Evolutionary conservation across 1,140 invertebrate species (phyloP).

Genomic region (Micrasema minimum): DNA sequence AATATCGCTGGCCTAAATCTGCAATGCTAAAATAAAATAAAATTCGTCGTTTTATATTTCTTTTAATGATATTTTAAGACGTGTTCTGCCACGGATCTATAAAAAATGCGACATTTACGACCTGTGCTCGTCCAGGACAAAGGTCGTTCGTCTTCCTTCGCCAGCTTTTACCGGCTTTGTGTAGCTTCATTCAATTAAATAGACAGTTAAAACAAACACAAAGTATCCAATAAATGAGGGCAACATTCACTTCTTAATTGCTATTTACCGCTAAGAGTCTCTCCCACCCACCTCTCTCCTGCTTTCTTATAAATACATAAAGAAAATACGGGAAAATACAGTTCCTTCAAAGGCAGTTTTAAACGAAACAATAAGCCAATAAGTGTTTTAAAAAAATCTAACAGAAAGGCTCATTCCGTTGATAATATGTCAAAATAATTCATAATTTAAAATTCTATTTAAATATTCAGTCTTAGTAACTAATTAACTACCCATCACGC

Average conservation of each 20-base stretch:
- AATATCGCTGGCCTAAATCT: too few relatives aligned
- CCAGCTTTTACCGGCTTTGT: constrained; percentile 27
- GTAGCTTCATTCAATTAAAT: constrained; percentile 42
- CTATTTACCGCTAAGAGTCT: constrained; percentile 54
- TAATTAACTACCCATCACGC: too few relatives aligned
- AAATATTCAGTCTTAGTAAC: too few relatives aligned
- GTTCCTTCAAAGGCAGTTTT: constrained; percentile 8
- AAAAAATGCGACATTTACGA: constrained; percentile 27
- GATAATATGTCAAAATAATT: too few relatives aligned
- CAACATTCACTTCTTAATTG: constrained; percentile 51
- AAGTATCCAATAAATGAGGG: constrained; percentile 48
- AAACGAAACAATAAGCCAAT: too few relatives aligned
- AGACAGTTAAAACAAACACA: constrained; percentile 48
- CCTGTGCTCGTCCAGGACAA: neutral
- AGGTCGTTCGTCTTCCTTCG: constrained; percentile 22
- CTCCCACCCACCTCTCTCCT: constrained; percentile 35
- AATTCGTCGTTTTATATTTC: too few relatives aligned
- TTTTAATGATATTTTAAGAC: too few relatives aligned
- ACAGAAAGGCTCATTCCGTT: too few relatives aligned
- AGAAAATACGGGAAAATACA: constrained; percentile 45
- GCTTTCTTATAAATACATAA: constrained; percentile 50
- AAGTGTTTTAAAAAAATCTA: too few relatives aligned
- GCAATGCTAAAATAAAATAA: too few relatives aligned
- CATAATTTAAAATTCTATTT: too few relatives aligned
- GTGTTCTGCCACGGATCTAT: constrained; percentile 1